These are phyloP conservation scores for Rhinopomastus cyanomelas DNA, from an alignment of 2,113 vertebrate genomes.

Conservation along the genomic window DNA sequence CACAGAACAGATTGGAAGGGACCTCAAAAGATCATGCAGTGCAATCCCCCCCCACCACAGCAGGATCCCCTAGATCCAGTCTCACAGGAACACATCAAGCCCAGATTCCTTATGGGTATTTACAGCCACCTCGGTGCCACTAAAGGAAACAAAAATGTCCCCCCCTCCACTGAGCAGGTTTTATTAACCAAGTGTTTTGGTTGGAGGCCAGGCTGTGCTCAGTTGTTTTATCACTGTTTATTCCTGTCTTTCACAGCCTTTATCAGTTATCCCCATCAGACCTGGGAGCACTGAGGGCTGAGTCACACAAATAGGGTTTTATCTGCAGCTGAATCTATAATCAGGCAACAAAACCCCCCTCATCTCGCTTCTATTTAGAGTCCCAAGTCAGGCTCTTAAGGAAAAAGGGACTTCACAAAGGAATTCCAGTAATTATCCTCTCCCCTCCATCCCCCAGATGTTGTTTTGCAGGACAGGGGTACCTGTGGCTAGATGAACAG, in stretches of 20 bases:
- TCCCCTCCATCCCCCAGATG: conserved; percentile 32
- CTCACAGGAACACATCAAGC: too few species aligned
- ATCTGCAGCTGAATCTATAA: conserved; percentile 37
- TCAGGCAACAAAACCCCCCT: conserved; percentile 26
- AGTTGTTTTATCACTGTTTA: conserved; percentile 52
- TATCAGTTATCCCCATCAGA: conserved; percentile 56
- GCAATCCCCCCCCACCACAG: too few species aligned
- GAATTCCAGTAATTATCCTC: conserved; percentile 56
- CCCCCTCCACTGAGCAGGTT: background rate
- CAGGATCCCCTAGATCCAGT: too few species aligned
- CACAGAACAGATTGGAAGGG: too few species aligned
- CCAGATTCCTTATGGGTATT: background rate
- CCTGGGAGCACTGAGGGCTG: conserved; percentile 11
- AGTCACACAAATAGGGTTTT: conserved; percentile 49
- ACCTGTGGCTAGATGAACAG: conserved; percentile 44
- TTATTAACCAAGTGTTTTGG: conserved; percentile 45
- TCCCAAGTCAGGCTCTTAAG: background rate
- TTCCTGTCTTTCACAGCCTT: conserved; percentile 54
- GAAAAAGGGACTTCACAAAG: conserved; percentile 35
- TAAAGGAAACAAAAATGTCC: background rate
- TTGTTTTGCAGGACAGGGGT: conserved; percentile 16
- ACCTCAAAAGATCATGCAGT: too few species aligned
- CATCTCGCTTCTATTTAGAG: conserved; percentile 9
- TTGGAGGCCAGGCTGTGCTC: background rate
- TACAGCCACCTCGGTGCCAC: background rate